Evolutionary conservation across 2,797 vertebrate genomes (phyloP), one percentile per base, ranked within the genome.

Genomic region (Rhinatrema bivittatum): DNA sequence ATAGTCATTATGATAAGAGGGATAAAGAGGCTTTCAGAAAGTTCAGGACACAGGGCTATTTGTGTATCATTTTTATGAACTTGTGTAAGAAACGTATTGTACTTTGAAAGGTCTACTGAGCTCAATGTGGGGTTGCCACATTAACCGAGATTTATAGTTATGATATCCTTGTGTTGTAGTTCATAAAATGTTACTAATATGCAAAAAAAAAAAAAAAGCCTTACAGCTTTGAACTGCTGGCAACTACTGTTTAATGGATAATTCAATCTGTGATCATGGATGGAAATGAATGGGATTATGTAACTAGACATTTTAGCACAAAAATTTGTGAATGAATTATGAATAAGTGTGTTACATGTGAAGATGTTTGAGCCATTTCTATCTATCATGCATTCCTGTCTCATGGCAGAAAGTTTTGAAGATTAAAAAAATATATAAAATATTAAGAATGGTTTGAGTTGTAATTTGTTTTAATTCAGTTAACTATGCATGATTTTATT

Each of bases 351-450:
- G 80, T 81, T 87, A 88, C 79, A 89, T 87, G 85, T 91, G 89
- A 92, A 84, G 72, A 88, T 86, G 81, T 94, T 91, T 94, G 91
- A 96, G 93, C 91, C 91, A 89, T 89, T 92, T 86, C 78, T 89
- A 84, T 92, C 84, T 88, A 80, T 85, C 79, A 91, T 92, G 88
- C 91, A 96, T 96, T 95, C 91, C 91, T 93, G 89, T 91, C 91
- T 81, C 63, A 70, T 45, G 91, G 86, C 88, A 89, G 91, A 93
- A 87, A 84, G 79, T 81, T 87, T 76, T 83, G 88, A 93, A 91
- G 84, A 92, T 89, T 85, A 69, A 73, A 51, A 50, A 60, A 60
- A 61, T 51, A 54, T 85, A 72, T 68, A 83, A 85, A 81, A 81
- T 77, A 81, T 74, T 80, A 67, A 56, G 62, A 75, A 60, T 46